Evolutionary conservation across 1,140 invertebrate genomes (phyloP).

Genomic region (Tenebrio molitor): DNA sequence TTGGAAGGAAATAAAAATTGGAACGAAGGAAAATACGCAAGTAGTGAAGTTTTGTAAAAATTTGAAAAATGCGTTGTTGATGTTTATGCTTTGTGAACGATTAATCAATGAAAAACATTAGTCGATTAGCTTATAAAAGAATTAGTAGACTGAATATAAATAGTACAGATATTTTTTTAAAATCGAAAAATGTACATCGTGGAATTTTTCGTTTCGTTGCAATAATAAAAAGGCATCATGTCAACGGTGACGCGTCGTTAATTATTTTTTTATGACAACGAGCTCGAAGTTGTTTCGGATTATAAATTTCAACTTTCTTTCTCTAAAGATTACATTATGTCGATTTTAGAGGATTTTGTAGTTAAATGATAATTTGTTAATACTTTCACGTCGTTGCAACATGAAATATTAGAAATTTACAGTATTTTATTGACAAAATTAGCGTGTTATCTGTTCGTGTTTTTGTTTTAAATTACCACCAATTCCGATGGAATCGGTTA

Average conservation of each 20-base stretch:
- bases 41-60: no score
- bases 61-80: no score
- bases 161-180: no score
- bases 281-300: slow-evolving; percentile 1
- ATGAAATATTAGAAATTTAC: slow-evolving; percentile 12
- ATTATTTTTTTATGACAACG: slow-evolving; percentile 18
- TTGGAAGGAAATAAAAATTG: no score
- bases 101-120: no score
- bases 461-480: background rate
- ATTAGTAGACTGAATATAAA: no score
- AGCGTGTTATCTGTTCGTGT: background rate
- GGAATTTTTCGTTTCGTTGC: slow-evolving; percentile 3
- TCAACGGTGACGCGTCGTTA: slow-evolving; percentile 6
- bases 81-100: no score
- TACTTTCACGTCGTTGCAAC: slow-evolving; percentile 17
- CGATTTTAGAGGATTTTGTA: slow-evolving; percentile 22
- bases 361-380: slow-evolving; percentile 1
- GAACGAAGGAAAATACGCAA: no score
- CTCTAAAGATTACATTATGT: slow-evolving; percentile 12
- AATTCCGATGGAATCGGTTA: background rate
- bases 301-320: slow-evolving; percentile 37
- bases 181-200: no score
- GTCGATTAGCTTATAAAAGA: no score
- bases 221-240: background rate
- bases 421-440: background rate